A percentile compares a stretch with the other conserved stretches of the same genome.
These are phyloP conservation scores for Amazona guildingii DNA, from an alignment of 2,113 vertebrate species.

Conservation along the genomic window DNA sequence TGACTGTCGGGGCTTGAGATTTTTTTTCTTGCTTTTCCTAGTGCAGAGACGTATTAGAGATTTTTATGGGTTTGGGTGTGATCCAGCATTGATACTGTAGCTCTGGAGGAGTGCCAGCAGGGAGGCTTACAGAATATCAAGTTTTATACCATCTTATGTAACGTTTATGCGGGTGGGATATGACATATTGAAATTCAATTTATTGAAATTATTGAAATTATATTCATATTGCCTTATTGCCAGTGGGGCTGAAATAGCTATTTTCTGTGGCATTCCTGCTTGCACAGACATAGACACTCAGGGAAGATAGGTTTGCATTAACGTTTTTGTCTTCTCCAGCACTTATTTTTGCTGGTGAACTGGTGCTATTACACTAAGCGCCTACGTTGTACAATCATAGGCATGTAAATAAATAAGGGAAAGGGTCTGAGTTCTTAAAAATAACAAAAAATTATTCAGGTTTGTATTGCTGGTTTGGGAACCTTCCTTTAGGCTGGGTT, in stretches of 20 bases:
- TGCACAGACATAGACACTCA: background rate
- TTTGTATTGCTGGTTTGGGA: background rate
- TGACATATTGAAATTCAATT: slow-evolving; percentile 55
- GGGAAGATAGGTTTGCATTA: background rate
- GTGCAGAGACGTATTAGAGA: slow-evolving; percentile 3
- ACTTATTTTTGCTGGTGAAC: background rate
- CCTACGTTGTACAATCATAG: background rate
- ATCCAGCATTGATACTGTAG: slow-evolving; percentile 48
- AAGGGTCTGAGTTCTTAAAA: background rate
- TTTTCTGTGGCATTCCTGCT: background rate
- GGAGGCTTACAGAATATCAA: slow-evolving; percentile 40
- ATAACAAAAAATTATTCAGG: background rate
- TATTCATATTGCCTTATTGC: slow-evolving; percentile 10
- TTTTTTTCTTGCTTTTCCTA: background rate
- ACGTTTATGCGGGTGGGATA: slow-evolving; percentile 39
- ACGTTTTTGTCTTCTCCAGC: background rate
- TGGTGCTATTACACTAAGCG: background rate
- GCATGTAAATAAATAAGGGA: background rate
- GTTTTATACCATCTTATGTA: slow-evolving; percentile 44
- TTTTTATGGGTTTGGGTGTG: slow-evolving; percentile 48
- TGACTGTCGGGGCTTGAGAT: background rate
- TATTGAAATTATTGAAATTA: slow-evolving; percentile 43
- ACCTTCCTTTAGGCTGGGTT: background rate
- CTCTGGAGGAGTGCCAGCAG: slow-evolving; percentile 29
- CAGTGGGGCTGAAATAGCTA: background rate